A percentile compares a stretch with the other conserved stretches of the same genome.
phyloP scores from a whole-genome alignment of 2,888 invertebrate genomes.

The Choreutis nemorana region DNA sequence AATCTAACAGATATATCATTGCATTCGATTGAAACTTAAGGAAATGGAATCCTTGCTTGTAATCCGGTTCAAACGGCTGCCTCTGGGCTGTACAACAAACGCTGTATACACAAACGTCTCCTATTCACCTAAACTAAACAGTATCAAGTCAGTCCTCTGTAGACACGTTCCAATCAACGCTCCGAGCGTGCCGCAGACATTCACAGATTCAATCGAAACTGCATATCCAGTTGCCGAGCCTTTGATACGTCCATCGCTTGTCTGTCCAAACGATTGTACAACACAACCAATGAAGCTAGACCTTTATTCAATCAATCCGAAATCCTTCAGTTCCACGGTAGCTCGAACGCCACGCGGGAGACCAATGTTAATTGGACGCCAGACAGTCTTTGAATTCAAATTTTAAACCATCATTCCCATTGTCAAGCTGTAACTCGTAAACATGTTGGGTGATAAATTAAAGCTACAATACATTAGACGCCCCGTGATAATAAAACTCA shows the following conservation, averaged over 20 bases:
- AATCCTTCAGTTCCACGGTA: not conserved
- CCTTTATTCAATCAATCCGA: constrained; percentile 13
- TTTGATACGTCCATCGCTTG: constrained; percentile 65
- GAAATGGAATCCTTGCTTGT: too few relatives aligned
- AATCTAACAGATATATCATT: too few relatives aligned
- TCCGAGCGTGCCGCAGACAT: constrained; percentile 52
- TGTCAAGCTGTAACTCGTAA: constrained; percentile 57
- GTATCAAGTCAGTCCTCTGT: constrained; percentile 28
- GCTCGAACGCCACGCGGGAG: constrained; percentile 20
- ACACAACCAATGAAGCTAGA: constrained; percentile 30
- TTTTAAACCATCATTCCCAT: constrained; percentile 57
- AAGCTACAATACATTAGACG: constrained; percentile 60
- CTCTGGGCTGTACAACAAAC: too few relatives aligned
- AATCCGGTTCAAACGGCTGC: too few relatives aligned
- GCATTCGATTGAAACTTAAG: too few relatives aligned
- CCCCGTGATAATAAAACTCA: constrained; percentile 60
- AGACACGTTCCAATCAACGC: constrained; percentile 60
- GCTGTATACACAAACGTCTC: too few relatives aligned
- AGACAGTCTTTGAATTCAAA: constrained; percentile 37
- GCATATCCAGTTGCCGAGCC: constrained; percentile 56
- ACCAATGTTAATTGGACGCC: constrained; percentile 23
- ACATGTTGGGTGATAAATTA: constrained; percentile 61
- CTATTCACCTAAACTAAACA: constrained; percentile 34
- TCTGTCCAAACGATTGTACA: constrained; percentile 58
- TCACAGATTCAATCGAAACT: constrained; percentile 59